Percentiles rank a stretch among this genome's conserved stretches.
Conservation (phyloP, 2,797 vertebrate genomes). For the Uromys caudimaculatus region DNA sequence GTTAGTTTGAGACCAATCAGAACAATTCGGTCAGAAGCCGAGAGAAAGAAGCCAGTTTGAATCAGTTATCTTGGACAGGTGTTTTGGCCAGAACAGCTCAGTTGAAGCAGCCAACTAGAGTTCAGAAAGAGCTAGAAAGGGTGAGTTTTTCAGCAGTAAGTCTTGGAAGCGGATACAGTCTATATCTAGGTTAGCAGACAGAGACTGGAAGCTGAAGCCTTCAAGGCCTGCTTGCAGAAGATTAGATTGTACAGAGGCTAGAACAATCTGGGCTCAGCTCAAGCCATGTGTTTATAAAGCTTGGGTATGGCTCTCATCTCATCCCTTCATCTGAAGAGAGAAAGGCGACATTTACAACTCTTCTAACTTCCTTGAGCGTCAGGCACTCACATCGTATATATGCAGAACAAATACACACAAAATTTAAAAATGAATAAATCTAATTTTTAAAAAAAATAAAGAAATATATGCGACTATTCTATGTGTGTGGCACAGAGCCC, state of each 20-base stretch:
- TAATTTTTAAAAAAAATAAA: neutral
- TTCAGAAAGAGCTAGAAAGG: neutral
- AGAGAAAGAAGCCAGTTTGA: neutral
- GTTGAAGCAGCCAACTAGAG: neutral
- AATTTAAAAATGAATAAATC: neutral
- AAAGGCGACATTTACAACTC: neutral
- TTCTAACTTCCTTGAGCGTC: neutral
- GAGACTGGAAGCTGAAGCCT: neutral
- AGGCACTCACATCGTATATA: neutral
- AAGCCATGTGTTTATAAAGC: neutral
- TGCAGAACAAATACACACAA: neutral
- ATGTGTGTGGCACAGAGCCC: neutral
- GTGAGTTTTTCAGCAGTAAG: neutral
- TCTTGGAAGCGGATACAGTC: neutral
- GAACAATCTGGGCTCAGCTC: neutral
- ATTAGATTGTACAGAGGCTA: neutral
- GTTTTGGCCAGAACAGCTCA: neutral
- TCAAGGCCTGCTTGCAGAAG: neutral
- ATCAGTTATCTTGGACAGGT: neutral
- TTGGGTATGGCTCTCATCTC: neutral
- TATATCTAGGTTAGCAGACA: too few species aligned
- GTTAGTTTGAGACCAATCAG: too few species aligned
- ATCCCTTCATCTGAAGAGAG: neutral
- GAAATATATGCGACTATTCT: accelerated
- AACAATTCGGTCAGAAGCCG: too few species aligned